Evolutionary conservation across 2,113 vertebrate species (phyloP), one percentile per base, ranked within the genome.

Genomic region (Mystacornis crossleyi): DNA sequence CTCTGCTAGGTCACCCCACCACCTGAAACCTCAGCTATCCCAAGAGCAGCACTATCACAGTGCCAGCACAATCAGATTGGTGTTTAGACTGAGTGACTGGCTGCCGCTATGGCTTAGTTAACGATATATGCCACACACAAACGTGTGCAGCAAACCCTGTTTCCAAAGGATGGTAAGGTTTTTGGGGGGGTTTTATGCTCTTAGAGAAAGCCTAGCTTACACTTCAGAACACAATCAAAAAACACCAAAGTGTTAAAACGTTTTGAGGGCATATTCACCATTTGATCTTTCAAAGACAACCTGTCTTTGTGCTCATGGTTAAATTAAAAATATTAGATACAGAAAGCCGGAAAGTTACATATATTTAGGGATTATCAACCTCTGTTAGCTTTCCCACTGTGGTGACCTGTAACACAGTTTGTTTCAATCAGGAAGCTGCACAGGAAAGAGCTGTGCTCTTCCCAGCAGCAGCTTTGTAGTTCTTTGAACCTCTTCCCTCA

Each of bases 151-250:
- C 73, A 93, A 81, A 88, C 48, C 14, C 54, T 33, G 36, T 15
- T 90, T 92, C 40, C 29, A 65, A 90, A 34, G 14, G 25, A 54
- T 26, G 34, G 43, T 26, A 74, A 92, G 55, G 21, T 42, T 77
- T 65, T 6, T 8, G 16, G 14, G 12, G 4, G 1, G 0, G 6
- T 31, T 42, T 28, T 33, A 47, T 6, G 3, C 10, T 8, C 25
- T 34, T 54, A 47, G 31, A 73, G 40, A 95, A 91, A 83, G 47
- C 16, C n/a, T 29, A 57, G 38, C 21, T 60, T 73, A 2, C 9
- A 33, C 14, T 78, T 40, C 10, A 18, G 12, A 48, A 31, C 11
- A 26, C 10, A 64, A 36, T 4, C 1, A 47, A 51, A 74, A 55
- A 21, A 5, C 16, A 53, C 14, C 7, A 2, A 43, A 55, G 9